Conservation (phyloP, 2,888 invertebrate species). For the Meteorus colon region DNA sequence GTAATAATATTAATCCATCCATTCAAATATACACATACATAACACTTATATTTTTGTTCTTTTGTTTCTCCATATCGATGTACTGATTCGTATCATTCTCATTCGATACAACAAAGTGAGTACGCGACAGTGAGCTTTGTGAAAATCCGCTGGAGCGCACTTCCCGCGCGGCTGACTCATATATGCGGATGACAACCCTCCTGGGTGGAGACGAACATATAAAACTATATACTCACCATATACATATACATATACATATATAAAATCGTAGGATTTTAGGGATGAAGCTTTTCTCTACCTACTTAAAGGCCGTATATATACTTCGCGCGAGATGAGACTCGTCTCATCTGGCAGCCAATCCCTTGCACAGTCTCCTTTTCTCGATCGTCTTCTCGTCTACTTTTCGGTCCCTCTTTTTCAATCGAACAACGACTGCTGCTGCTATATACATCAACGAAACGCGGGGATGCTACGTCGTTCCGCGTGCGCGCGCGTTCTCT, state of each 20-base stretch:
- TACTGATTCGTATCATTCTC: constrained; percentile 20
- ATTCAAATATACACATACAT: not conserved
- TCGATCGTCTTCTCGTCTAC: not conserved
- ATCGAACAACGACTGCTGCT: constrained; percentile 31
- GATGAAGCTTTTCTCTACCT: constrained; percentile 36
- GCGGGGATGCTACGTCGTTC: constrained; percentile 39
- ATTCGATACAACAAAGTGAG: constrained; percentile 27
- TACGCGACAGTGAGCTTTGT: constrained; percentile 52
- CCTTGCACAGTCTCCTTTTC: constrained; percentile 35
- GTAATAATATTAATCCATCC: not conserved
- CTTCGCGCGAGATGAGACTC: constrained; percentile 31
- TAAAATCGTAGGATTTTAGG: constrained; percentile 30
- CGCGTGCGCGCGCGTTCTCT: constrained; percentile 47
- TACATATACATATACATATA: constrained; percentile 16
- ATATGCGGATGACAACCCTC: constrained; percentile 54
- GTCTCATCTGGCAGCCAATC: constrained; percentile 41
- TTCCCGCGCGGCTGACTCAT: constrained; percentile 65
- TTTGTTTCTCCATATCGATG: not conserved
- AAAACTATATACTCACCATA: constrained; percentile 17
- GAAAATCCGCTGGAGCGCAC: constrained; percentile 58
- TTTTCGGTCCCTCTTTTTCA: constrained; percentile 31
- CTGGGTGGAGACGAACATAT: constrained; percentile 23
- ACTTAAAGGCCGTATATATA: constrained; percentile 30
- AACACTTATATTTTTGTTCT: not conserved
- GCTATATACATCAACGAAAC: constrained; percentile 45